Evolutionary conservation across 2,113 vertebrate species (phyloP), one percentile per base, ranked within the genome.

Genomic region (Podiceps cristatus): DNA sequence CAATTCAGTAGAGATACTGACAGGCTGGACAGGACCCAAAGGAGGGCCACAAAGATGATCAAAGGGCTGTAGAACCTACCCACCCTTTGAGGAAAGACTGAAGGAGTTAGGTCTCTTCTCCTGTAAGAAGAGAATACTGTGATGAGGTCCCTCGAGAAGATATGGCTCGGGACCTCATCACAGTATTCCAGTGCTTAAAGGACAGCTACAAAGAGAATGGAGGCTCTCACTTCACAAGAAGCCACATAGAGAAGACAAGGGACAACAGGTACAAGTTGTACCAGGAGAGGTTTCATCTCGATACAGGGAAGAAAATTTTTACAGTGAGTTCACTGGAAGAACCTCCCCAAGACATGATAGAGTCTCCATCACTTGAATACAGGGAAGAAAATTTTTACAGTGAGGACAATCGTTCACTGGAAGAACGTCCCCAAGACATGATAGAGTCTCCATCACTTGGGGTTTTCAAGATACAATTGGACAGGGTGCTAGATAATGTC

Each of bases 281-380:
- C 7, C 37, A 42, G 52, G 16, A 72, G 10, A 60, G 2, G 11
- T 66, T 89, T 80, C 12, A 14, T 64, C 44, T 27, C 45, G 23
- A 22, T 33, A 28, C 20, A 47, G 25, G 18, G 25, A 92, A 87
- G 53, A 60, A 13, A 31, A 23, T 58, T 67, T 68, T 84, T 94
- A 76, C 15, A 59, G 49, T 35, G 53, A 50, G 19, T 60, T 76
- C 18, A 44, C 18, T 66, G 23, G 40, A 90, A 85, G 9, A 66
- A 90, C 6, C 2, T 86, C 11, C 20, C 29, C 35, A 93, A 18
- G 19, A 49, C 0, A 0, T 28, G 18, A 27, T 23, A 63, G 47
- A 50, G 29, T 40, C 8, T 4, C 3, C 3, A 7, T 23, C 53
- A 47, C 11, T 42, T 12, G 18, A n/a, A 22, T 33, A 28, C 20